Evolutionary conservation across 2,113 vertebrate genomes (phyloP), one percentile per base, ranked within the genome.

Genomic region (Ammospiza nelsoni): DNA sequence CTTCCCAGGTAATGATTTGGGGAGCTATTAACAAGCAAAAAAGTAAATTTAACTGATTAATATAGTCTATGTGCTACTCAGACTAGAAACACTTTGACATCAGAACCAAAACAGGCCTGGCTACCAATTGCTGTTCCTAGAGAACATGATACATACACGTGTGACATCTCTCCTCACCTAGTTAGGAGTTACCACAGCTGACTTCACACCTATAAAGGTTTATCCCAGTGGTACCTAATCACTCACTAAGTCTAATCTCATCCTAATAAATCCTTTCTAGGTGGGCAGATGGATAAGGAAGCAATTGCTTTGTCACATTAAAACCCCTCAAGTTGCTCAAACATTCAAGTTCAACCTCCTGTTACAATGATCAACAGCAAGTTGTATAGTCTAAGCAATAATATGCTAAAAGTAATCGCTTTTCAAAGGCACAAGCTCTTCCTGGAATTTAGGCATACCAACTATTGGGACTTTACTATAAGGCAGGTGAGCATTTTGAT

Each of bases 251-350:
- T 55, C 69, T 87, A 89, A 84, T 68, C 82, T 73, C 48, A 63
- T 76, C 87, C 62, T 68, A 89, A 65, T 65, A 82, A 94, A 89
- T 67, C 77, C 63, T 78, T 48, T 72, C 23, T 29, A 90, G 44
- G 57, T 41, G 41, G 59, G 46, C 65, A 91, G 81, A 65, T 54
- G 31, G 31, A 73, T 73, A 93, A 88, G 37, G 62, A 88, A 85
- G 76, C 49, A 83, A 73, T 76, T 93, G 84, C 84, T 85, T 90
- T 91, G 54, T 73, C 87, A 91, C 33, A 57, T 44, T 90, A 73
- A 85, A 93, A 61, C 3, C 5, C 21, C 20, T 68, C 24, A 27
- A 63, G n/a, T 28, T 92, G 61, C 37, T 91, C 7, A 0, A 43
- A 43, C 27, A 35, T 4, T 52, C 24, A 79, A 74, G 17, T 87